Conservation (phyloP, 1,140 invertebrate genomes). For the Tachypleus tridentatus region DNA sequence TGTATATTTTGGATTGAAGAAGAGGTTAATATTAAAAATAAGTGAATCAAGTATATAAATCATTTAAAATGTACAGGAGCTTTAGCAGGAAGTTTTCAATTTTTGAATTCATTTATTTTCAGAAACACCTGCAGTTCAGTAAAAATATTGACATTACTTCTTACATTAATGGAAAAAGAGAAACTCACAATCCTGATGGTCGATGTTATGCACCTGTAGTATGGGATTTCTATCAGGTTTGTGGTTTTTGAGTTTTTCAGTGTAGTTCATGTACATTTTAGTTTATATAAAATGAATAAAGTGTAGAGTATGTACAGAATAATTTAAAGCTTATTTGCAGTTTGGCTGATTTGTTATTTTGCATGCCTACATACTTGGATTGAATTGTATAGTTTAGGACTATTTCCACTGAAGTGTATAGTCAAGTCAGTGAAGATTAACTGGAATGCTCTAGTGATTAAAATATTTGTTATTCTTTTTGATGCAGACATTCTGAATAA, state of each 20-base stretch:
- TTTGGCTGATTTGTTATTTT: too few species aligned
- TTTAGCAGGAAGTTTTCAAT: too few species aligned
- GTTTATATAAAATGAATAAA: neutral
- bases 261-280: neutral
- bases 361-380: too few species aligned
- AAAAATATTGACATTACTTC: conserved; percentile 85
- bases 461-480: too few species aligned
- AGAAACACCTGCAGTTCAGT: conserved; percentile 60
- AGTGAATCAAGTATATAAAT: conserved; percentile 4
- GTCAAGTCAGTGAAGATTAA: too few species aligned
- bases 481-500: too few species aligned
- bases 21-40: neutral
- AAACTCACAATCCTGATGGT: conserved; percentile 77
- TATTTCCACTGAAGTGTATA: too few species aligned
- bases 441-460: too few species aligned
- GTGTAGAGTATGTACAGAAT: neutral
- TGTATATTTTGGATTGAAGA: neutral
- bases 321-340: neutral
- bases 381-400: too few species aligned
- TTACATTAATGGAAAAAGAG: conserved; percentile 60
- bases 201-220: conserved; percentile 55
- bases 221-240: conserved; percentile 71
- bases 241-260: conserved; percentile 2
- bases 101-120: conserved; percentile 16
- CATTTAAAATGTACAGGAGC: too few species aligned